phyloP scores from a whole-genome alignment of 2,113 vertebrate genomes.

The Piliocolobus tephrosceles region DNA sequence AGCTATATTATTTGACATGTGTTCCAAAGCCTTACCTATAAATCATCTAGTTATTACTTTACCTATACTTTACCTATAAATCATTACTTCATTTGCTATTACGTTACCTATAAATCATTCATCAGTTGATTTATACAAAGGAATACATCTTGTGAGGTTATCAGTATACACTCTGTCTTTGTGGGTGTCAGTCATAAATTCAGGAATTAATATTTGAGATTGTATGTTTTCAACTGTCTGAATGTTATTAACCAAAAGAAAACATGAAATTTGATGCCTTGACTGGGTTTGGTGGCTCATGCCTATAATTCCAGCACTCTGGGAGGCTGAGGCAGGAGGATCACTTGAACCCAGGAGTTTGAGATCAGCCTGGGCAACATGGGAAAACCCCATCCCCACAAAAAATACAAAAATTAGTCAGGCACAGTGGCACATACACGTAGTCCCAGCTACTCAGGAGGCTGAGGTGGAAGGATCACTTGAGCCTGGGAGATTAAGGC shows the following conservation, averaged over 20 bases:
- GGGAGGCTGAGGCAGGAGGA: no score
- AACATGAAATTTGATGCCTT: slow-evolving; percentile 35
- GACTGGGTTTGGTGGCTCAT: no score
- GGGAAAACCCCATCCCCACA: no score
- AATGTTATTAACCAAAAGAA: slow-evolving; percentile 36
- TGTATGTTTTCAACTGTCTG: slow-evolving; percentile 16
- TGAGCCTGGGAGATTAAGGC: no score
- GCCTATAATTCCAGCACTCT: no score
- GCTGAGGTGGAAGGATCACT: no score
- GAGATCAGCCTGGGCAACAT: no score
- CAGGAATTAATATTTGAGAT: slow-evolving; percentile 22
- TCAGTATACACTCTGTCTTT: neutral
- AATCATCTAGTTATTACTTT: neutral
- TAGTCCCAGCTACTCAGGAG: no score
- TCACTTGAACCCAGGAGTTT: no score
- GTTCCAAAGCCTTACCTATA: slow-evolving; percentile 7
- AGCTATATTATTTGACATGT: neutral
- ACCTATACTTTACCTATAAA: neutral
- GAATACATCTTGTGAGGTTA: neutral
- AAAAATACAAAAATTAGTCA: no score
- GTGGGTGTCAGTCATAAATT: neutral
- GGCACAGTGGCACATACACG: no score
- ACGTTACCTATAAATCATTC: neutral
- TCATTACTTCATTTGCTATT: neutral
- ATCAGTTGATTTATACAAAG: slow-evolving; percentile 37